Evolutionary conservation across 2,113 vertebrate species (phyloP), one percentile per base, ranked within the genome.

Genomic region (Oxygymnocypris stewartii): DNA sequence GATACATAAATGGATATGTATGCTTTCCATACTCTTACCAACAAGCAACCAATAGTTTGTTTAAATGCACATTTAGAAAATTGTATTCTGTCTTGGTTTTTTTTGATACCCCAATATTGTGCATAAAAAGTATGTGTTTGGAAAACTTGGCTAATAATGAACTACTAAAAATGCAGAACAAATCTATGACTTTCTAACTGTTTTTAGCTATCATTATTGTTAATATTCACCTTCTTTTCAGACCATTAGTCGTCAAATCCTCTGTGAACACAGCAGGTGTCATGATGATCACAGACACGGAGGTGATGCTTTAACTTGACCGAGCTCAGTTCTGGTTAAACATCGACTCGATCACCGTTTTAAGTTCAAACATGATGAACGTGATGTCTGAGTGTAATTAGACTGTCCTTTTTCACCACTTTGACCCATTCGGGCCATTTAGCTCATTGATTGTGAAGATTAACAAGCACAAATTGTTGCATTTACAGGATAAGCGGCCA

Each of bases 181-280:
- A 42, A 75, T 8, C 51, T 18, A 37, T 75, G 12, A 13, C 73
- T 47, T 75, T 75, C 0, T 54, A 75, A 25, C 23, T 25, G 8
- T 74, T 42, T 42, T 74, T 42, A 44, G 25, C 75, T 11, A 20
- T 6, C 47, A 51, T 78, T 54, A 35, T 78, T 78, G n/a, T 78
- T 54, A 78, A 31, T 54, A 28, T 25, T 47, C 73, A 75, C 47
- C 47, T 31, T 54, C 47, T 54, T 18, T 78, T 54, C 75, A 78
- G 47, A 54, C 47, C 75, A 54, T 78, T 78, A 78, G 75, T 54
- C 16, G 18, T 54, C 44, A 54, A 78, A 78, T 78, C 76, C 49
- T 78, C 76, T 51, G 49, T 78, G 76, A 78, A 78, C 75, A 78
- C 76, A 78, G 76, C 76, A 51, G 76, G 76, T 54, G 76, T 35